Evolutionary conservation across 1,140 invertebrate species (phyloP), one percentile per base, ranked within the genome.

Genomic region (Drosophila varians): DNA sequence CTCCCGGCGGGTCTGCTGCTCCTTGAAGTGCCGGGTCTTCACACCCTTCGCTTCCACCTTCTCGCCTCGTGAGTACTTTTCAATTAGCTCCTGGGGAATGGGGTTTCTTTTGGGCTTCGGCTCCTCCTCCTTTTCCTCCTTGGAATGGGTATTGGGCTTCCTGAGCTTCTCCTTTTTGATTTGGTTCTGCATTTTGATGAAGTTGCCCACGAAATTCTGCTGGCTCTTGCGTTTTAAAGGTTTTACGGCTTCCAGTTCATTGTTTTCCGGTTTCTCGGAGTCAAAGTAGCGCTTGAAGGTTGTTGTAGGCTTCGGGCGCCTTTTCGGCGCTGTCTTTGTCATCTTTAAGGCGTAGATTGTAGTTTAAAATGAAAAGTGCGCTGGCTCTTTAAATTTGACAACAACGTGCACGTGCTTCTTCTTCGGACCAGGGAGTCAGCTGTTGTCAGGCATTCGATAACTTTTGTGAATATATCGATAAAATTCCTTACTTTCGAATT

Each of bases 1-100:
- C 86, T 97, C 96, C 77, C 94, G 95, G 9, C 92, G 92, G 64
- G 93, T 89, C 25, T 96, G 89, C 90, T 95, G 95, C 28, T 93
- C 90, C 72, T 93, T 92, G 57, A 94, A 91, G 19, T 94, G 83
- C 28, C 94, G 93, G 51, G 94, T 95, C 87, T 92, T 94, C 2
- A 97, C 93, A 14, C 92, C 92, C 49, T 90, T 92, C 1, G 93
- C 83, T 47, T 93, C 90, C n/a, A 95, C 77, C 3, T 93, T 93
- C 74, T 93, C 92, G 4, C 95, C 95, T 77, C 93, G 92, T 14
- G 92, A 92, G 91, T 96, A 92, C 62, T 94, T 94, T 51, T 93
- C 89, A 38, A 96, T 64, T 48, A 90, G 64, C 76, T 93, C 80
- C 75, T 83, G 64, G 1, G 79, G 56, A 58, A 91, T 77, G 3